Evolutionary conservation across 2,888 invertebrate species (phyloP).

Genomic region (Polyommatus icarus): DNA sequence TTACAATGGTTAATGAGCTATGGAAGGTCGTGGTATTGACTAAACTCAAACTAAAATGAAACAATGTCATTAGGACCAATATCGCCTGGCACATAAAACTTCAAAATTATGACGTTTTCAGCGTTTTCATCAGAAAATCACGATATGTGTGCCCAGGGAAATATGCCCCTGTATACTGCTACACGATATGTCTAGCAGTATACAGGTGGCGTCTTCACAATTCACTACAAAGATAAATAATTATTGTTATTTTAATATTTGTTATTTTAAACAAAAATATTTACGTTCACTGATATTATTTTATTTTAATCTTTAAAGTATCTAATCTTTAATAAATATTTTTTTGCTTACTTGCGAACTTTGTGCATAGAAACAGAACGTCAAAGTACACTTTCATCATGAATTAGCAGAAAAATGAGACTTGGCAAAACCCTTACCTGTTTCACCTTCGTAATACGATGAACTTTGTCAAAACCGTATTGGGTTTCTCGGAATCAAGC

Average conservation of each 20-base stretch:
- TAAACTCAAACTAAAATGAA: constrained; percentile 1
- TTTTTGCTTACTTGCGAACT: neutral
- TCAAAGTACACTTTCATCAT: neutral
- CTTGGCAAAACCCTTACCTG: constrained; percentile 4
- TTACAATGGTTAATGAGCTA: constrained; percentile 14
- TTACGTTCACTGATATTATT: too few relatives aligned
- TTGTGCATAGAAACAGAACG: neutral
- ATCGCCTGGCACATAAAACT: neutral
- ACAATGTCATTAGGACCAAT: neutral
- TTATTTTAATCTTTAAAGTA: too few relatives aligned
- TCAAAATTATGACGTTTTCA: too few relatives aligned
- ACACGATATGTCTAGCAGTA: too few relatives aligned
- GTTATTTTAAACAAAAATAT: too few relatives aligned
- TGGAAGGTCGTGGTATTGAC: constrained; percentile 18
- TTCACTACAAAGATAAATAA: too few relatives aligned
- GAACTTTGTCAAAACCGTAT: neutral
- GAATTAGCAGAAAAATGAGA: constrained; percentile 9
- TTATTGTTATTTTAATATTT: too few relatives aligned
- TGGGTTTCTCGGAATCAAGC: constrained; percentile 23
- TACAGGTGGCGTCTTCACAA: too few relatives aligned
- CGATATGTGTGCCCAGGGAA: too few relatives aligned
- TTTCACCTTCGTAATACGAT: constrained; percentile 13
- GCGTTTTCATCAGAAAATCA: too few relatives aligned
- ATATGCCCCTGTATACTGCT: too few relatives aligned
- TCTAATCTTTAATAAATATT: too few relatives aligned